Percentiles rank a stretch among this genome's conserved stretches.
phyloP scores from a whole-genome alignment of 2,797 vertebrate species.

The Poeciliopsis paucimaculata region DNA sequence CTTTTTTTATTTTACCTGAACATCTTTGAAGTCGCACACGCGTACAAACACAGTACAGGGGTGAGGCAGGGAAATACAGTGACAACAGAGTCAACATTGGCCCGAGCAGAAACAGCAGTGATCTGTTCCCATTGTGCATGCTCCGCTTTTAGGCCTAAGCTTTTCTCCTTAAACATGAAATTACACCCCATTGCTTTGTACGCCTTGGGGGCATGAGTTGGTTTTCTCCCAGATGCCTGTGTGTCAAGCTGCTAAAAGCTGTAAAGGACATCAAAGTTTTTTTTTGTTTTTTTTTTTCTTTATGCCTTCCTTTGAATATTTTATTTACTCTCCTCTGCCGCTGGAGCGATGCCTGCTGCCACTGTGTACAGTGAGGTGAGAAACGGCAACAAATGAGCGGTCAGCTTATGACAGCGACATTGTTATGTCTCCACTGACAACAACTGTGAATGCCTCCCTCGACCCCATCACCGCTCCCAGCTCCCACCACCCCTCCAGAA shows the following conservation, averaged over 20 bases:
- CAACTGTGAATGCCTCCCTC: constrained; percentile 17
- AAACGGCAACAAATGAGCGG: constrained; percentile 17
- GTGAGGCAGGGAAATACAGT: constrained; percentile 44
- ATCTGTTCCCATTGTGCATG: constrained; percentile 27
- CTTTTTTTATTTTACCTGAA: constrained; percentile 41
- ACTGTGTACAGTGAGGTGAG: constrained; percentile 6
- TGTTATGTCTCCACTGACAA: constrained; percentile 31
- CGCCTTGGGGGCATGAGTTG: constrained; percentile 40
- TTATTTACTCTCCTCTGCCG: constrained; percentile 2
- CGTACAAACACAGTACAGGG: constrained; percentile 21
- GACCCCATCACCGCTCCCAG: no score
- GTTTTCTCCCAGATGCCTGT: constrained; percentile 39
- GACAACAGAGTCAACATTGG: constrained; percentile 56
- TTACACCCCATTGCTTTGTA: constrained; percentile 17
- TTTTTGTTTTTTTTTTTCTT: not conserved
- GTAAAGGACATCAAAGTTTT: constrained; percentile 21
- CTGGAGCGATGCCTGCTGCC: not conserved
- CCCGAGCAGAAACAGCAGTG: constrained; percentile 28
- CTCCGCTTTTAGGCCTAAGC: constrained; percentile 30
- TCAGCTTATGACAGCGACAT: constrained; percentile 29
- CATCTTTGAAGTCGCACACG: constrained; percentile 44
- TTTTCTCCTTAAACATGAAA: constrained; percentile 42
- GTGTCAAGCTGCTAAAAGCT: constrained; percentile 40
- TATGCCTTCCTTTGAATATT: constrained; percentile 11
- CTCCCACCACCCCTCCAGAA: constrained; percentile 9